These are phyloP conservation scores for Copidosoma aretas DNA, from an alignment of 2,888 invertebrate genomes.

Conservation along the genomic window DNA sequence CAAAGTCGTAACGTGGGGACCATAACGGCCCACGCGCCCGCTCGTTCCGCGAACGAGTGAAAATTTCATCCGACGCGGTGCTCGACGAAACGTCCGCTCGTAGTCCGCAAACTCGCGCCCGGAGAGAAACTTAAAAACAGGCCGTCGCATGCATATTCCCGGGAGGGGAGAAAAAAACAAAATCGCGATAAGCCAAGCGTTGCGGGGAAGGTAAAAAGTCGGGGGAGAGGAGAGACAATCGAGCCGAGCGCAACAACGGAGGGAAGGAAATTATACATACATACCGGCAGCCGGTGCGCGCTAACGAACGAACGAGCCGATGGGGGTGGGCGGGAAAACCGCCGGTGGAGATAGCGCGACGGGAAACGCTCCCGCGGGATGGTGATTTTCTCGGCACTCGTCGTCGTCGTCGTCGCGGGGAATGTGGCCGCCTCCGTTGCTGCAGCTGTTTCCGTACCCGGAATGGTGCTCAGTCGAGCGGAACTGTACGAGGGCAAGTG, in stretches of 20 bases:
- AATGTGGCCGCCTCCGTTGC: conserved; percentile 9
- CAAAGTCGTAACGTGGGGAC: no score
- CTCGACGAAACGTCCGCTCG: conserved; percentile 22
- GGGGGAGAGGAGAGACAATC: no score
- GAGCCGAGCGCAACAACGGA: no score
- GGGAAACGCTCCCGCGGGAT: conserved; percentile 54
- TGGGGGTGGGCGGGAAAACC: conserved; percentile 27
- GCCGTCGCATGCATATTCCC: conserved; percentile 8
- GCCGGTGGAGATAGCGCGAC: conserved; percentile 53
- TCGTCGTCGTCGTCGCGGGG: conserved; percentile 24
- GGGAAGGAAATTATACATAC: no score
- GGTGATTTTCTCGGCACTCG: conserved; percentile 36
- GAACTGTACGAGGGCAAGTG: no score
- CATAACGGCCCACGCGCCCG: not conserved
- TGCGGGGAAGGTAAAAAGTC: not conserved
- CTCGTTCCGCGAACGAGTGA: conserved; percentile 17
- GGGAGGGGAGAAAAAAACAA: conserved; percentile 11
- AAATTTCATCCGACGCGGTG: conserved; percentile 13
- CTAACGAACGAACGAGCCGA: conserved; percentile 54
- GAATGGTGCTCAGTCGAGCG: no score
- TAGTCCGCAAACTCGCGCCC: conserved; percentile 3
- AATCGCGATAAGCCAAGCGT: conserved; percentile 3
- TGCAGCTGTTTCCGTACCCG: not conserved
- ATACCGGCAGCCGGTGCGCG: conserved; percentile 13
- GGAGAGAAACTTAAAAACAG: conserved; percentile 8